Conservation (phyloP, 2,113 vertebrate species). For the Gasterosteus nipponicus region DNA sequence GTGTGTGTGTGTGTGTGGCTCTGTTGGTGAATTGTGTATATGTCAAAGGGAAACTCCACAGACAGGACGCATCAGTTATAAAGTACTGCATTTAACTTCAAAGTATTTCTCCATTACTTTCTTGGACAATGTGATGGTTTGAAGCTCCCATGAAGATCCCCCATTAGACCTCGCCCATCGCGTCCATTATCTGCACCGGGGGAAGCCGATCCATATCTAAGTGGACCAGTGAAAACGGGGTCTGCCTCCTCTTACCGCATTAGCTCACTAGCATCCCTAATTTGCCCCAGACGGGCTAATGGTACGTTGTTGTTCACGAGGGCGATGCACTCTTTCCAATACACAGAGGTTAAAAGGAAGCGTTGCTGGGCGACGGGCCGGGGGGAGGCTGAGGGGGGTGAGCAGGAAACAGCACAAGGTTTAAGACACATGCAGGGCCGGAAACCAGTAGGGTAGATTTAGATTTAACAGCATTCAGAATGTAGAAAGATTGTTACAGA, state of each 20-base stretch:
- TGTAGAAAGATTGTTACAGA: background rate
- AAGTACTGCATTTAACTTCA: background rate
- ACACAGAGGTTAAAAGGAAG: conserved; percentile 30
- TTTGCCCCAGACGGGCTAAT: conserved; percentile 41
- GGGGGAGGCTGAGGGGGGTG: background rate
- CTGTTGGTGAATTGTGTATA: conserved; percentile 20
- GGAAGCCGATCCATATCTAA: conserved; percentile 32
- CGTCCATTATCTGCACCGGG: conserved; percentile 23
- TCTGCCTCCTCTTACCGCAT: conserved; percentile 40
- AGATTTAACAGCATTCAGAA: background rate
- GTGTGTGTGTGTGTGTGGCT: conserved; percentile 9
- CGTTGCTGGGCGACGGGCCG: conserved; percentile 26
- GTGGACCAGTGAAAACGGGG: conserved; percentile 9
- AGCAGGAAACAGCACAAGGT: background rate
- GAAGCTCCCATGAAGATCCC: conserved; percentile 21
- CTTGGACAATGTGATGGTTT: background rate
- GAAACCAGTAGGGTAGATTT: background rate
- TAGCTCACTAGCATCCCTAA: conserved; percentile 29
- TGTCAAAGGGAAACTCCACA: conserved; percentile 54
- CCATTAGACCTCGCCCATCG: background rate
- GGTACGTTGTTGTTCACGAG: conserved; percentile 34
- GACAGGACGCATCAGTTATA: background rate
- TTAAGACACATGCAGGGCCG: background rate
- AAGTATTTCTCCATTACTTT: background rate
- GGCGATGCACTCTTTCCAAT: conserved; percentile 42